Percentiles rank a stretch among this genome's conserved stretches.
Conservation (phyloP, 1,140 invertebrate genomes). For the Cepaea nemoralis region DNA sequence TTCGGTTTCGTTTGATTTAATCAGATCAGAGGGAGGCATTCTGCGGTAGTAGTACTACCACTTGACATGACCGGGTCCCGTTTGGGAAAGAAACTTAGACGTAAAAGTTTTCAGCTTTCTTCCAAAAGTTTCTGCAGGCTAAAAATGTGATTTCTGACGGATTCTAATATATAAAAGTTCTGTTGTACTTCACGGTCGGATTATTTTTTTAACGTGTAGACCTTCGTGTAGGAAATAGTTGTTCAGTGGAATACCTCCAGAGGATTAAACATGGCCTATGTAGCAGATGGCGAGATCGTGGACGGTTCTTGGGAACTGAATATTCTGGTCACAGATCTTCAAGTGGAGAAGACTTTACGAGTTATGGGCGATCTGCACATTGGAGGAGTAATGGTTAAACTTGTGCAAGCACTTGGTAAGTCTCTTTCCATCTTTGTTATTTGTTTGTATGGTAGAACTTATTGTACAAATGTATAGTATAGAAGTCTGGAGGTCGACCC, state of each 20-base stretch:
- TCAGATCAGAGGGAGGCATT: not conserved
- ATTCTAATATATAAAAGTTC: not conserved
- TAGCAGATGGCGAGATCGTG: constrained; percentile 51
- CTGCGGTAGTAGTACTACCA: not conserved
- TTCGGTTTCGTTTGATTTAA: no score
- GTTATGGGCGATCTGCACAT: constrained; percentile 98
- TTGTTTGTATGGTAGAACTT: no score
- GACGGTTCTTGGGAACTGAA: constrained; percentile 97
- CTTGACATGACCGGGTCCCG: not conserved
- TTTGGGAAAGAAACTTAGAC: not conserved
- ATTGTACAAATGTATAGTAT: no score
- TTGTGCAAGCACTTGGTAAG: constrained; percentile 96
- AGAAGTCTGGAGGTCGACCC: no score
- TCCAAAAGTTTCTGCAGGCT: not conserved
- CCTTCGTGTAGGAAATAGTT: not conserved
- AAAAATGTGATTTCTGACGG: not conserved
- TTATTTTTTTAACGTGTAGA: not conserved
- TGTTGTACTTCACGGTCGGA: not conserved
- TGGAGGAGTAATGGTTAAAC: constrained; percentile 97
- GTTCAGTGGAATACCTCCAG: not conserved
- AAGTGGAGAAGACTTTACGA: constrained; percentile 89
- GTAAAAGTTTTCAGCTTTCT: not conserved
- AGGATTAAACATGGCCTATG: constrained; percentile 41
- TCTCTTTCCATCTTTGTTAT: no score
- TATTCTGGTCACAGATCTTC: constrained; percentile 94